Base-by-base conservation (phyloP, 2,888 invertebrate genomes). In the Phoronis australis region DNA sequence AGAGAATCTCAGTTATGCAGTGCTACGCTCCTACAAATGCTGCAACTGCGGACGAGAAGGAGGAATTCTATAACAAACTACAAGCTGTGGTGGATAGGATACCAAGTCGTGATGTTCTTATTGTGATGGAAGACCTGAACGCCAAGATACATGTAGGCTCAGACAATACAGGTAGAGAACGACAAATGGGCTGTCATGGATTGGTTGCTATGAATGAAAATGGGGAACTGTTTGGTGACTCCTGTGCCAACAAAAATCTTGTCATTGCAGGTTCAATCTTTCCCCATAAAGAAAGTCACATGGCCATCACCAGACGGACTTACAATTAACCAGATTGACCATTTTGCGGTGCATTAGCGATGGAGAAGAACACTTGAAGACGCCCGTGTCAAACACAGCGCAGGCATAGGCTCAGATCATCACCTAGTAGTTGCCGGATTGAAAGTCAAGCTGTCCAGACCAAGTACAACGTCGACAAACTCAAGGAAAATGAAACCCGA, bases 11-110 rank as follows among this genome's bases (percentile, higher is more conserved):
- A 21, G 35, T 52, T 18, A 20, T 52, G 18, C 45, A 51, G 23
- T 45, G 43, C 4, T 52, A 52, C 41, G 45, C 52, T 31, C 52
- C 50, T n/a, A 52, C 45, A 6, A 27, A 38, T 24, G 45, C 43
- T 15, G 35, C 26, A 24, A 50, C 43, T 21, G 49, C 43, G n/a
- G 35, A 52, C n/a, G 25, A 18, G n/a, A 51, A 26, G 18, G 50
- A 52, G n/a, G 24, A 39, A 5, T 52, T 37, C 20, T 51, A 45
- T 24, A 22, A 37, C 21, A 3, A 50, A 4, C 22, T 47, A 15
- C 48, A 47, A 48, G 46, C 15, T 15, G 20, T 31, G 15, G 31
- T 47, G 9, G 20, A 48, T 23, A 31, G 21, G 18, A 43, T 35
- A 21, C 18, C 37, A 18, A 50, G 39, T 20, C 20, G 35, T 15